Base-by-base conservation (phyloP, 2,888 invertebrate species). In the Harpalus rubripes region DNA sequence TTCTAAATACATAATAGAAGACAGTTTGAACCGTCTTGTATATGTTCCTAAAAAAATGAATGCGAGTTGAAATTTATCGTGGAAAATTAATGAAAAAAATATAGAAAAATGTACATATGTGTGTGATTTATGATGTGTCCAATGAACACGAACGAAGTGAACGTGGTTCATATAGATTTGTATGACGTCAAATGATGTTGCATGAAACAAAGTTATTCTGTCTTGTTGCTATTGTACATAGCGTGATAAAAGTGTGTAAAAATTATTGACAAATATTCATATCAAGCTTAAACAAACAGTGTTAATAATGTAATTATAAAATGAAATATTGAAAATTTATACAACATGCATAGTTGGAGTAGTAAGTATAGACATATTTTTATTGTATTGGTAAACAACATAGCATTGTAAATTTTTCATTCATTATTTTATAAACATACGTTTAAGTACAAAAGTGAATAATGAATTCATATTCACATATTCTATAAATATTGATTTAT, bases 291-390 rank as follows among this genome's bases (percentile, higher is more conserved):
- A 52, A 52, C 44, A 52, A 52, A 52, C 44, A 52, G 10, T 52
- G 44, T 52, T 52, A 52, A 52, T 4, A 52, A 12, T 52, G 12
- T 10, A 52, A 52, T 52, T 52, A 52, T 10, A 52, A 52, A 10
- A 52, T 52, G 44, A 52, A 52, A 52, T 52, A 52, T 52, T 52
- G 8, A 52, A 52, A 52, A 52, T 52, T 52, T 52, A 52, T 52
- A 52, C 44, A 52, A 52, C 44, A 52, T 52, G 44, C 44, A 52
- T 52, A 2, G 12, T 52, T 52, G 6, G 32, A 52, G 12, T 52
- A 52, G 2, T 52, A 12, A 12, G 44, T 12, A 52, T 12, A 10
- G 44, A 8, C 8, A 52, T n/a, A n/a, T 52, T 52, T 52, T 52
- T 52, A 52, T 10, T 52, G 44, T 52, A 52, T 52, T 52, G 8